Conservation (phyloP, 2,888 invertebrate species). For the Branchipolynoe longqiensis region DNA sequence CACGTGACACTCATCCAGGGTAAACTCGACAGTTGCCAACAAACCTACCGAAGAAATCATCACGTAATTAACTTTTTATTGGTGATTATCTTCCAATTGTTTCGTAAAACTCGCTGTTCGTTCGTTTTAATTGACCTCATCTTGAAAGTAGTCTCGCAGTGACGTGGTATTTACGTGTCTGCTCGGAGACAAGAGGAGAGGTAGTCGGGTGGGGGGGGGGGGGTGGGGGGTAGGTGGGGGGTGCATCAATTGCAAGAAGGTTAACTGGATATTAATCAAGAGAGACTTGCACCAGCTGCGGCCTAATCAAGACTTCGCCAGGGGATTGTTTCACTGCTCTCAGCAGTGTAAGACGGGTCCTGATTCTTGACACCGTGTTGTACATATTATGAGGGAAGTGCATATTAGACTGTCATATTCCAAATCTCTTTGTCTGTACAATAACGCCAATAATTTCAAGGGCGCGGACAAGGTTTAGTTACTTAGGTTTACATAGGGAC, state of each 20-base stretch:
- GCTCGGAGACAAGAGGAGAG: no score
- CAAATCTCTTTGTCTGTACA: no score
- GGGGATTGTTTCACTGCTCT: neutral
- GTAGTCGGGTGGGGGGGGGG: neutral
- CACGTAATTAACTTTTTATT: slow-evolving; percentile 5
- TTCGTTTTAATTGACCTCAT: slow-evolving; percentile 34
- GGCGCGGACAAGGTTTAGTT: no score
- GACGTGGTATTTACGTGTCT: no score
- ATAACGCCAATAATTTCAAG: no score
- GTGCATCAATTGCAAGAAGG: slow-evolving; percentile 7
- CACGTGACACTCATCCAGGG: neutral
- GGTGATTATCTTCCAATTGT: slow-evolving; percentile 31
- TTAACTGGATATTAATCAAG: slow-evolving; percentile 33
- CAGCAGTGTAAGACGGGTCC: no score
- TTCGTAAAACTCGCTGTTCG: neutral
- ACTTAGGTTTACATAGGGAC: no score
- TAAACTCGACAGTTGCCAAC: slow-evolving; percentile 6
- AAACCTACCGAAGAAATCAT: neutral
- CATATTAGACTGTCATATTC: no score
- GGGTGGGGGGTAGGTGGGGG: neutral
- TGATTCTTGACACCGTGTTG: no score
- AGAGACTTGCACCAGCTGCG: neutral
- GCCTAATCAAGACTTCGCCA: neutral
- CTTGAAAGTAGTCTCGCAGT: no score
- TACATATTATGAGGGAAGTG: no score